Percentiles rank a stretch among this genome's conserved stretches.
Conservation (phyloP, 2,113 vertebrate genomes). For the Alligator mississippiensis region DNA sequence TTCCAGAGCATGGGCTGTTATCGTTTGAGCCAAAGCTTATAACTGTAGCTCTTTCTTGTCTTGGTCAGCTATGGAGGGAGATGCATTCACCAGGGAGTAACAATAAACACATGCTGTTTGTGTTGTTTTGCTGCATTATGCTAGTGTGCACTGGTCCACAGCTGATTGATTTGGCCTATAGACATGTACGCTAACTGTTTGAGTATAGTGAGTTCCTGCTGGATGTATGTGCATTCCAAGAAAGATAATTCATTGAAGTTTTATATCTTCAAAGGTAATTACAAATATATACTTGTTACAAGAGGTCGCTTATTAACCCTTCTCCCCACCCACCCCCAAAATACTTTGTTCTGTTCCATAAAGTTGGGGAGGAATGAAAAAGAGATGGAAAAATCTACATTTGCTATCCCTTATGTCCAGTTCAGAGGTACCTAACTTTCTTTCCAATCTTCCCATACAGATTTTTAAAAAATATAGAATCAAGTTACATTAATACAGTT, state of each 20-base stretch:
- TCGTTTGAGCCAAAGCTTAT: too few relatives aligned
- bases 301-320: neutral
- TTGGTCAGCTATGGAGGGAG: too few relatives aligned
- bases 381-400: neutral
- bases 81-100: too few relatives aligned
- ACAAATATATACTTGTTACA: neutral
- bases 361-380: neutral
- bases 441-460: accelerated
- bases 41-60: too few relatives aligned
- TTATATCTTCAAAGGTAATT: neutral
- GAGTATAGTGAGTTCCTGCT: too few relatives aligned
- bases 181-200: too few relatives aligned
- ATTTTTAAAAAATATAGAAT: accelerated
- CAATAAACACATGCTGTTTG: too few relatives aligned
- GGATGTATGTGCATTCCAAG: too few relatives aligned
- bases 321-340: neutral
- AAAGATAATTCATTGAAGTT: neutral
- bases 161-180: too few relatives aligned
- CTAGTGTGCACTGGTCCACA: too few relatives aligned
- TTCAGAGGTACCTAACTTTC: neutral
- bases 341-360: neutral
- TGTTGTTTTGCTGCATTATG: too few relatives aligned
- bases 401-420: neutral
- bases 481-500: accelerated
- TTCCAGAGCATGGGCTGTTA: too few relatives aligned